Base-by-base conservation (phyloP, 2,888 invertebrate species). In the Lasioglossum calceatum region DNA sequence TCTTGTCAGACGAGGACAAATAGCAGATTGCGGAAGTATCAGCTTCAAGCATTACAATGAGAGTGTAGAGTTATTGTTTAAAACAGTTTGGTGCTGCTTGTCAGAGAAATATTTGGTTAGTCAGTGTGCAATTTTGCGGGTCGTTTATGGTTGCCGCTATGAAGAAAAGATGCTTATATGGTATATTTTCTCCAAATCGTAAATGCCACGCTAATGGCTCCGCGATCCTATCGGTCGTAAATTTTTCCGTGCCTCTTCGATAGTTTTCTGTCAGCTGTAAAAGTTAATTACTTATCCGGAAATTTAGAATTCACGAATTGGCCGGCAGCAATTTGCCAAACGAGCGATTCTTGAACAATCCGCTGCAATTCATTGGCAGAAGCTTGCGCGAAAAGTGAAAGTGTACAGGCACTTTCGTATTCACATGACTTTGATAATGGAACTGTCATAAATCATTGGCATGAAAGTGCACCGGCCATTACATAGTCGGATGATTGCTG, bases 301-400 rank as follows among this genome's bases (percentile, higher is more conserved):
- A 54, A 54, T 23, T 8, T 8, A 54, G 54, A 23, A 23, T 54
- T 54, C 54, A 3, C 8, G 23, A 23, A 54, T 19, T 19, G 19
- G 2, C 2, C 50, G 50, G 23, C 16, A 16, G 50, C 23, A 23
- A 23, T 54, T 54, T 23, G 54, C 8, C 27, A 16, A 61, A 61
- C 36, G 23, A n/a, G 10, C 39, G 39, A 23, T 12, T 12, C 23
- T 12, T 16, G 19, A 27, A 47, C 8, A 32, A 36, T 23, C 27
- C 39, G 12, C n/a, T 36, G 76, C 61, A 5, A n/a, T 12, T 32
- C 12, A 4, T 12, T 16, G 54, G 42, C 32, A 58, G 72, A 32
- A 23, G n/a, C 0, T n/a, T 47, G 0, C 16, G 19, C 5, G 23
- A 54, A 54, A 5, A 75, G 85, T 71, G 85, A 85, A 85, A 85